A percentile compares a stretch with the other conserved stretches of the same genome.
phyloP scores from a whole-genome alignment of 2,113 vertebrate genomes.

The Sisor rabdophorus region DNA sequence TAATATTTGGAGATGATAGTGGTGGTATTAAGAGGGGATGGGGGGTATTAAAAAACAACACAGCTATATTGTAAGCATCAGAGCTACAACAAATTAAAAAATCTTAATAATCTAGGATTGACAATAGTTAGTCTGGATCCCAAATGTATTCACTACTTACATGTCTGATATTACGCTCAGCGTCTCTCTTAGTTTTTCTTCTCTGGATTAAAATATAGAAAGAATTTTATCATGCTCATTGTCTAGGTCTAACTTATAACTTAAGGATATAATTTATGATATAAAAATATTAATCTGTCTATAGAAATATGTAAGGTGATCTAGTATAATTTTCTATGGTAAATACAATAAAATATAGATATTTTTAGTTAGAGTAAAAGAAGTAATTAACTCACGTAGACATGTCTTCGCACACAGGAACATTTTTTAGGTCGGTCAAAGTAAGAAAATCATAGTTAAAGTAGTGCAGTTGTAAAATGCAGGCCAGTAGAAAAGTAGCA shows the following conservation, averaged over 20 bases:
- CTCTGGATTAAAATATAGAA: conserved; percentile 54
- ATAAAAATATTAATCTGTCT: conserved; percentile 2
- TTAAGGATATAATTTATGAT: not conserved
- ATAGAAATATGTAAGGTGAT: not conserved
- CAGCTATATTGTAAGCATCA: too few relatives aligned
- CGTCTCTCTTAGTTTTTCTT: conserved; percentile 63
- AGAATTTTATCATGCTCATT: not conserved
- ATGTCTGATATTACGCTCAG: conserved; percentile 61
- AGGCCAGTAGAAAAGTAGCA: conserved; percentile 69
- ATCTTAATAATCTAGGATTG: too few relatives aligned
- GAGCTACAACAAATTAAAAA: too few relatives aligned
- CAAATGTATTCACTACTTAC: conserved; percentile 56
- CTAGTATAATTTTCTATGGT: too few relatives aligned
- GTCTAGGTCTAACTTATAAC: not conserved
- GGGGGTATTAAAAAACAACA: too few relatives aligned
- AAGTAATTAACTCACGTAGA: not conserved
- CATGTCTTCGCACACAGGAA: conserved; percentile 49
- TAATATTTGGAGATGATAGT: too few relatives aligned
- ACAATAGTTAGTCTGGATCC: too few relatives aligned
- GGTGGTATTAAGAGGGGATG: too few relatives aligned
- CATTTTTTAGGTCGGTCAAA: conserved; percentile 68
- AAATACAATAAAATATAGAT: conserved; percentile 38
- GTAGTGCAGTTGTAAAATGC: conserved; percentile 74
- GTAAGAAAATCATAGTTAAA: conserved; percentile 71
- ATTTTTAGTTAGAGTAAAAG: too few relatives aligned